These are phyloP conservation scores for Neodiprion virginianus DNA, from an alignment of 1,140 invertebrate genomes.

Conservation along the genomic window DNA sequence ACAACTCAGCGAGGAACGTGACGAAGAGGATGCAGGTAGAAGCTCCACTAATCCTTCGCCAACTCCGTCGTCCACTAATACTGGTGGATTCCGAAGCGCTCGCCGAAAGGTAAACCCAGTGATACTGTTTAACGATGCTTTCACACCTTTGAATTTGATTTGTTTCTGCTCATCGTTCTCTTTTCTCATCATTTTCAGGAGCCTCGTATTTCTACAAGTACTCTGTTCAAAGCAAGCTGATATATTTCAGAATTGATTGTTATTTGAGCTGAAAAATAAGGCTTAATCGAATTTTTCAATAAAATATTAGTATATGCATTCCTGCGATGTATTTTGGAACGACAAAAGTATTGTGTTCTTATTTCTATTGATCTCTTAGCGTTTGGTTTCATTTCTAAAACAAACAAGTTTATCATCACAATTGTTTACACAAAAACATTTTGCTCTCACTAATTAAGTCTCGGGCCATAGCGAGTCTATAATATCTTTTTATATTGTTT, in stretches of 20 bases:
- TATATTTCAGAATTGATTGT: too few species aligned
- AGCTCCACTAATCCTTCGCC: constrained; percentile 57
- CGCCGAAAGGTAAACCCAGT: constrained; percentile 51
- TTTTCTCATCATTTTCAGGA: not conserved
- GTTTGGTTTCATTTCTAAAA: constrained; percentile 20
- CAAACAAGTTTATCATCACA: constrained; percentile 17
- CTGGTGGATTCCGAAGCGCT: constrained; percentile 52
- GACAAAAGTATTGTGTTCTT: not conserved
- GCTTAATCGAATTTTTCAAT: not conserved
- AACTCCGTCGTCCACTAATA: constrained; percentile 50
- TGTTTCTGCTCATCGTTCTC: not conserved
- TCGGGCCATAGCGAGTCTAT: constrained; percentile 8
- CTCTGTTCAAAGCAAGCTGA: too few species aligned
- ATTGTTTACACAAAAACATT: constrained; percentile 11
- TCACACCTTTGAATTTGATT: not conserved
- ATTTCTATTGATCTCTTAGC: constrained; percentile 10
- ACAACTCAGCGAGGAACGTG: constrained; percentile 53
- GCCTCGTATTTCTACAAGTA: not conserved
- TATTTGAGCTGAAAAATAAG: too few species aligned
- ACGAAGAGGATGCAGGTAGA: constrained; percentile 53
- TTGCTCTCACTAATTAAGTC: constrained; percentile 18
- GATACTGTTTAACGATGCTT: not conserved
- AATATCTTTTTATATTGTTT: constrained; percentile 27
- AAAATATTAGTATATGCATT: not conserved
- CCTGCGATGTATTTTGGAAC: too few species aligned